A percentile compares a stretch with the other conserved stretches of the same genome.
Conservation (phyloP, 2,888 invertebrate species). For the Orchesella flavescens region DNA sequence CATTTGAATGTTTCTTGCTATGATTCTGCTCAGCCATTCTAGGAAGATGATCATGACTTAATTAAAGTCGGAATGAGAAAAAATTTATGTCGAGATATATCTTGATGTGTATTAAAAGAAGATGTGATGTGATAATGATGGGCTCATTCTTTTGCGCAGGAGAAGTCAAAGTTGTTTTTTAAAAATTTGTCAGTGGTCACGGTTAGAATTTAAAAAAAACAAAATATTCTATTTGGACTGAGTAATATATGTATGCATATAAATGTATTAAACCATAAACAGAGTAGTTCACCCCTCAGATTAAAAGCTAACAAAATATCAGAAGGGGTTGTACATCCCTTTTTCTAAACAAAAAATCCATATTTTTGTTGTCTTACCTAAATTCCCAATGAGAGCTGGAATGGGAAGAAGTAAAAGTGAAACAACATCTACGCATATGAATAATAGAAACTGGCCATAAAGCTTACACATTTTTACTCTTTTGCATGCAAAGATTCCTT, state of each 20-base stretch:
- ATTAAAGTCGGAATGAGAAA: conserved; percentile 39
- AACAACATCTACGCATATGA: conserved; percentile 43
- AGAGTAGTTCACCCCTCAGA: too few species aligned
- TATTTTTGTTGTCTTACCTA: background rate
- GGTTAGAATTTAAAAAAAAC: too few species aligned
- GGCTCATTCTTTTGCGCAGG: too few species aligned
- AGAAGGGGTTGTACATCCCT: background rate
- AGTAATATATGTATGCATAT: too few species aligned
- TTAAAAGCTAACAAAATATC: too few species aligned
- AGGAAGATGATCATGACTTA: conserved; percentile 47
- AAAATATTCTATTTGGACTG: too few species aligned
- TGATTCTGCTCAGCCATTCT: conserved; percentile 14
- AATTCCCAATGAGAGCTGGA: conserved; percentile 30
- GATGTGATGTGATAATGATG: conserved; percentile 3
- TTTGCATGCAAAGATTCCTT: conserved; percentile 45
- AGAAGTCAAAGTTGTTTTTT: too few species aligned
- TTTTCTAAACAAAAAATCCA: background rate
- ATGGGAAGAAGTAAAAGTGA: conserved; percentile 31
- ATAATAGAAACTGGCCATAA: conserved; percentile 60
- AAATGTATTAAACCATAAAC: too few species aligned
- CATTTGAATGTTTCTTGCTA: background rate
- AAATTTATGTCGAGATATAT: conserved; percentile 1
- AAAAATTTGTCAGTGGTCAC: too few species aligned
- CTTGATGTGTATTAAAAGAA: background rate
- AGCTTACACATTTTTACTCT: conserved; percentile 52